These are phyloP conservation scores for Rana temporaria DNA, from an alignment of 2,113 vertebrate genomes.

Conservation along the genomic window DNA sequence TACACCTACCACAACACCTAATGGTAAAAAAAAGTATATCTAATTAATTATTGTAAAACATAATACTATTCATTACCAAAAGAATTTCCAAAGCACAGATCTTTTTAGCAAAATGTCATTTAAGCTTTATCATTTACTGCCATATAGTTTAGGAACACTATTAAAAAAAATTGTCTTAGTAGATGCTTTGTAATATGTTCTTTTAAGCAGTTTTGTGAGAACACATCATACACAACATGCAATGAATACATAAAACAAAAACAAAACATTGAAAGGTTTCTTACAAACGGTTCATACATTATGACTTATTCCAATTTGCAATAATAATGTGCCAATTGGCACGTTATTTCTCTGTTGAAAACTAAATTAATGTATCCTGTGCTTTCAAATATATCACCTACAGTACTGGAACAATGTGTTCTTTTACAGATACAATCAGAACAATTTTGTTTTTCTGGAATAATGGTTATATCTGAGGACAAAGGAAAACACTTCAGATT, in stretches of 20 bases:
- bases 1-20: background rate
- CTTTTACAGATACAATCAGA: constrained; percentile 21
- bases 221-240: background rate
- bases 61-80: constrained; percentile 40
- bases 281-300: constrained; percentile 38
- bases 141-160: constrained; percentile 13
- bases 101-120: background rate
- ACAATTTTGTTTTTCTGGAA: constrained; percentile 15
- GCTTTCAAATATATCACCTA: constrained; percentile 31
- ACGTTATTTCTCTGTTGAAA: constrained; percentile 23
- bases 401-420: constrained; percentile 40
- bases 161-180: constrained; percentile 32
- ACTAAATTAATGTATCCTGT: constrained; percentile 32
- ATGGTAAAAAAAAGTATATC: background rate
- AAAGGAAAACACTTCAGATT: background rate
- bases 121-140: background rate
- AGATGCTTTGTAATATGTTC: constrained; percentile 10
- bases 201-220: constrained; percentile 32
- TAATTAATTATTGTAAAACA: constrained; percentile 19
- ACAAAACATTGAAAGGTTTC: constrained; percentile 16
- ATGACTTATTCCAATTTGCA: constrained; percentile 41
- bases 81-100: background rate
- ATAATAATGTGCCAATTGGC: constrained; percentile 39
- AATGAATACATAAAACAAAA: background rate
- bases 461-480: constrained; percentile 33